Evolutionary conservation across 2,797 vertebrate genomes (phyloP).

Genomic region (Catharus ustulatus): DNA sequence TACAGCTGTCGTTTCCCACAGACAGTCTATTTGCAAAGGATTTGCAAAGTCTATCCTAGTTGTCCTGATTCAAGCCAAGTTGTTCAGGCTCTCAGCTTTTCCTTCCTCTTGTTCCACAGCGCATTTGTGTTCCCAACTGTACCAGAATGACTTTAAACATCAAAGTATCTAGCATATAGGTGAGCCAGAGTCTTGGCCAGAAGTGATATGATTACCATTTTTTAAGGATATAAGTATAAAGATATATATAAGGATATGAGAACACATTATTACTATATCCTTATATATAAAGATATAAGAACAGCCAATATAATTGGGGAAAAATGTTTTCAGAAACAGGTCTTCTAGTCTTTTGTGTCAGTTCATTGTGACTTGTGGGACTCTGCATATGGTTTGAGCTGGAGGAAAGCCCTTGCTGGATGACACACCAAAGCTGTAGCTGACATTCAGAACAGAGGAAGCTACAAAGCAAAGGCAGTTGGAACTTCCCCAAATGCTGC

Average conservation of each 20-base stretch:
- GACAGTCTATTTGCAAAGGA: background rate
- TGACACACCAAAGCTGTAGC: background rate
- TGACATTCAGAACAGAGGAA: conserved; percentile 14
- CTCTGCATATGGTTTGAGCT: background rate
- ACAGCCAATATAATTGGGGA: background rate
- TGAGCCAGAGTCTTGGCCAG: background rate
- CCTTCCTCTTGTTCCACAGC: background rate
- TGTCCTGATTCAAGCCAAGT: background rate
- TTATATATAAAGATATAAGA: background rate
- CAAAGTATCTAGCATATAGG: background rate
- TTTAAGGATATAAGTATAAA: background rate
- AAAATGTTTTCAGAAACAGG: background rate
- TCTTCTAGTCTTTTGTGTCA: background rate
- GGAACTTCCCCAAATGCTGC: conserved; percentile 5
- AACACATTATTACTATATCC: too few species aligned
- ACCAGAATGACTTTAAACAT: background rate
- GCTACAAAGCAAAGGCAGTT: background rate
- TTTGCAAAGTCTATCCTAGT: background rate
- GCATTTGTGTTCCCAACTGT: background rate
- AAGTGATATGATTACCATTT: background rate
- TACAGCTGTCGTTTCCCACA: background rate
- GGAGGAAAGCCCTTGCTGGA: background rate
- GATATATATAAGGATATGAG: background rate
- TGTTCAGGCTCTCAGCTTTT: background rate
- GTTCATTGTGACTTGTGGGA: background rate